Percentiles rank a stretch among this genome's conserved stretches.
Evolutionary conservation across 1,140 invertebrate species (phyloP).

Genomic region (Propsilocerus akamusi): DNA sequence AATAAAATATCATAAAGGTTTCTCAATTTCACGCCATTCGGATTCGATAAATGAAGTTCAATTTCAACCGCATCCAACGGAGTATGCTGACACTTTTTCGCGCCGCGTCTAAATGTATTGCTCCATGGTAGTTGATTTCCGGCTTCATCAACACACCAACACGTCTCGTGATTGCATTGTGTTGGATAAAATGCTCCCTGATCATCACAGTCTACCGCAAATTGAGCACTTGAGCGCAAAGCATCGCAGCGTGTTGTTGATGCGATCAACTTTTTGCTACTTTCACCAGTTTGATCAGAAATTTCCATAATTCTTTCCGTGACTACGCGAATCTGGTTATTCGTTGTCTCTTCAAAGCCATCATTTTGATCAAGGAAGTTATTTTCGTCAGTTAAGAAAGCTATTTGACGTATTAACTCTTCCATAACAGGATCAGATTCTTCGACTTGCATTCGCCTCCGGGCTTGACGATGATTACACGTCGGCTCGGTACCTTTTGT

Average conservation of each 20-base stretch:
- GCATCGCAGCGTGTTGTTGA: slow-evolving; percentile 38
- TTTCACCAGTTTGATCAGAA: slow-evolving; percentile 20
- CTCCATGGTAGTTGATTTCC: slow-evolving; percentile 51
- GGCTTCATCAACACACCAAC: slow-evolving; percentile 75
- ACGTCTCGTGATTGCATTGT: slow-evolving; percentile 51
- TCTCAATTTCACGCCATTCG: slow-evolving; percentile 10
- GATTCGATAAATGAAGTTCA: slow-evolving; percentile 19
- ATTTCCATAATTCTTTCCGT: slow-evolving; percentile 20
- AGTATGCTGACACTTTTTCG: slow-evolving; percentile 13
- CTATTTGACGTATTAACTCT: slow-evolving; percentile 42
- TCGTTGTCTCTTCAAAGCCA: slow-evolving; percentile 12
- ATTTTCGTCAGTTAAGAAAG: slow-evolving; percentile 30
- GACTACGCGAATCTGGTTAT: slow-evolving; percentile 11
- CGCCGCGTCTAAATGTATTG: slow-evolving; percentile 37
- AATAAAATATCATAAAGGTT: slow-evolving; percentile 20
- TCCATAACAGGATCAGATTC: slow-evolving; percentile 31
- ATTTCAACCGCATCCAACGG: slow-evolving; percentile 19
- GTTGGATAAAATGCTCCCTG: slow-evolving; percentile 49
- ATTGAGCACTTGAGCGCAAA: slow-evolving; percentile 31
- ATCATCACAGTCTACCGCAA: slow-evolving; percentile 38
- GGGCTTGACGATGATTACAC: slow-evolving; percentile 57
- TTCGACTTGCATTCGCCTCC: slow-evolving; percentile 26
- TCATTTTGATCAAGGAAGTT: slow-evolving; percentile 14
- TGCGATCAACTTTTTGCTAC: slow-evolving; percentile 14
- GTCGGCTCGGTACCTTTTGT: slow-evolving; percentile 46